A percentile compares a stretch with the other conserved stretches of the same genome.
Conservation (phyloP, 1,140 invertebrate genomes). For the Physella acuta region DNA sequence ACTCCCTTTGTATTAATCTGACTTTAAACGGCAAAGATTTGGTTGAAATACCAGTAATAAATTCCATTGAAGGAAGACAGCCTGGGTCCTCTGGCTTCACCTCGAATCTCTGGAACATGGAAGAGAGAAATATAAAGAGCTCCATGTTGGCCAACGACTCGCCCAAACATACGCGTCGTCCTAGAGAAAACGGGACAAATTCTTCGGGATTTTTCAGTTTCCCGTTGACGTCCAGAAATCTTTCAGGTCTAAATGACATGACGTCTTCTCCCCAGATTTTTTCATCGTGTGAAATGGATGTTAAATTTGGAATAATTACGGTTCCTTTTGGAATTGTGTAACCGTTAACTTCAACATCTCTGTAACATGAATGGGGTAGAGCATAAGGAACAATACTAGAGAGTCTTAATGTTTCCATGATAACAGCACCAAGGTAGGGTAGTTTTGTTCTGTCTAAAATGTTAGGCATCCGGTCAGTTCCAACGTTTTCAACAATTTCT, state of each 20-base stretch:
- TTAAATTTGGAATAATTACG: neutral
- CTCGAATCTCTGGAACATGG: too few relatives aligned
- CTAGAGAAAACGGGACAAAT: too few relatives aligned
- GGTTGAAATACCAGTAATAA: too few relatives aligned
- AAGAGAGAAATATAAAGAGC: too few relatives aligned
- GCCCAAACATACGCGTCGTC: too few relatives aligned
- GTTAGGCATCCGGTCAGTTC: slow-evolving; percentile 66
- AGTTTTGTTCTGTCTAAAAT: slow-evolving; percentile 31
- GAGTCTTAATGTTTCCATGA: slow-evolving; percentile 31
- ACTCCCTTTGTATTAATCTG: too few relatives aligned
- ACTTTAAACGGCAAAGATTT: too few relatives aligned
- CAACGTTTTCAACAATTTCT: slow-evolving; percentile 82
- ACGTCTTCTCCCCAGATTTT: slow-evolving; percentile 70
- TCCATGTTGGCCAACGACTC: too few relatives aligned
- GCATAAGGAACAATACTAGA: neutral
- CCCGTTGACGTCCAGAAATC: slow-evolving; percentile 58
- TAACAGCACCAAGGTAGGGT: slow-evolving; percentile 35
- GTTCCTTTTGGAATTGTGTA: slow-evolving; percentile 46
- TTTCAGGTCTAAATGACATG: slow-evolving; percentile 69
- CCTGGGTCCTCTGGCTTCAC: too few relatives aligned
- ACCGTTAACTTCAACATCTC: slow-evolving; percentile 41
- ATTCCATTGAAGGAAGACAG: too few relatives aligned
- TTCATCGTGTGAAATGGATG: neutral
- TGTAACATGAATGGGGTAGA: neutral
- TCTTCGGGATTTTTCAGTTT: slow-evolving; percentile 22